A percentile compares a stretch with the other conserved stretches of the same genome.
Evolutionary conservation across 2,888 invertebrate species (phyloP).

Genomic region (Ferdinandea cuprea): DNA sequence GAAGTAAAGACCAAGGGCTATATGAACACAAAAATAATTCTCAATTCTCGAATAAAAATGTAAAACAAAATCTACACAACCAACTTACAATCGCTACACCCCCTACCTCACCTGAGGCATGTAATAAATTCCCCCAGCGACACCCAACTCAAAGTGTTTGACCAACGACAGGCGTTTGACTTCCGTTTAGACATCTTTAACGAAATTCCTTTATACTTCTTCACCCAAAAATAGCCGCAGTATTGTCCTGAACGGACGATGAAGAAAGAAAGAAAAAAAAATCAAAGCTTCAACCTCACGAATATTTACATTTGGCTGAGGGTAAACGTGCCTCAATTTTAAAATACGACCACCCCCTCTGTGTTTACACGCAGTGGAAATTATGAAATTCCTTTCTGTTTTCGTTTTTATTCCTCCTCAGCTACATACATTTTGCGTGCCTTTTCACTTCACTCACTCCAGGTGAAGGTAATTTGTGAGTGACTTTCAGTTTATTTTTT

Average conservation of each 20-base stretch:
- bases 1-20: no score
- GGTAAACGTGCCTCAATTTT: constrained; percentile 38
- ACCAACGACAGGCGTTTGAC: neutral
- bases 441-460: neutral
- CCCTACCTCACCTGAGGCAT: no score
- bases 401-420: constrained; percentile 23
- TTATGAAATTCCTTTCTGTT: constrained; percentile 45
- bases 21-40: no score
- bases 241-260: neutral
- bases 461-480: constrained; percentile 40
- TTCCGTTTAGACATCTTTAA: neutral
- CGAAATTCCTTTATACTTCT: neutral
- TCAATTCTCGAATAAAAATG: no score
- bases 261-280: constrained; percentile 26
- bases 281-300: constrained; percentile 28
- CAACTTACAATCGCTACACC: no score
- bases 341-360: constrained; percentile 4
- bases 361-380: constrained; percentile 36
- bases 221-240: neutral
- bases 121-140: no score
- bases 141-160: no score
- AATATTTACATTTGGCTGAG: constrained; percentile 44
- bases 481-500: constrained; percentile 16
- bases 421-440: neutral
- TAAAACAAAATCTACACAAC: no score